Conservation (phyloP, 2,113 vertebrate genomes). For the Cephalopholis sonnerati region DNA sequence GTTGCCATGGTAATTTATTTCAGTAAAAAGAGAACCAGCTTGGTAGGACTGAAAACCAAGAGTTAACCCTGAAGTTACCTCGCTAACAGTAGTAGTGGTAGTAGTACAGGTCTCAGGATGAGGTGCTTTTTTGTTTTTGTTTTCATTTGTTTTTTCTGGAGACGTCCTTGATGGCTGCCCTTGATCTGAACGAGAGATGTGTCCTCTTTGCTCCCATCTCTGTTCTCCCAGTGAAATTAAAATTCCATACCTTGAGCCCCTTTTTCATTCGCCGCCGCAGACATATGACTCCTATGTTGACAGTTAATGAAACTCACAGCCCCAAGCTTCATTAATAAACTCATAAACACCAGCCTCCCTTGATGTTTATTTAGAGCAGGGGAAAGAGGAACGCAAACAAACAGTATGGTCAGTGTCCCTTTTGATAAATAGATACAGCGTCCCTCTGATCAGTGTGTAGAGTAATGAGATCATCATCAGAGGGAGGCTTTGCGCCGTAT, state of each 20-base stretch:
- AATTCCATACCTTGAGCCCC: constrained; percentile 19
- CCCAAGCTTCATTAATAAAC: constrained; percentile 50
- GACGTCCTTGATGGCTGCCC: not conserved
- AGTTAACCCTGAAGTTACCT: too few relatives aligned
- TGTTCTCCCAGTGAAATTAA: constrained; percentile 26
- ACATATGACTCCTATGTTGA: constrained; percentile 35
- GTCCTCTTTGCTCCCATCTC: constrained; percentile 11
- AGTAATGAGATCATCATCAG: constrained; percentile 43
- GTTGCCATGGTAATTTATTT: too few relatives aligned
- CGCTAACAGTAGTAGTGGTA: too few relatives aligned
- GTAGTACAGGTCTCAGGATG: too few relatives aligned
- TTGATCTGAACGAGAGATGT: constrained; percentile 13
- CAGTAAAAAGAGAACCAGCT: too few relatives aligned
- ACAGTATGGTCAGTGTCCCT: constrained; percentile 16
- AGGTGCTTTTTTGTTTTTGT: too few relatives aligned
- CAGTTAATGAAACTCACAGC: constrained; percentile 41
- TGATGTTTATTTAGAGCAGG: constrained; percentile 55
- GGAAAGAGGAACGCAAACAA: not conserved
- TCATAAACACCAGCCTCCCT: constrained; percentile 15
- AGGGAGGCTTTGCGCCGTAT: constrained; percentile 36
- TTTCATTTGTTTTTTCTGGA: not conserved
- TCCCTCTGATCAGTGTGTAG: constrained; percentile 8
- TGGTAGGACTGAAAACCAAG: too few relatives aligned
- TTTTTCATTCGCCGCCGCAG: constrained; percentile 18
- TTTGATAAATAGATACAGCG: constrained; percentile 35